phyloP scores from a whole-genome alignment of 1,140 invertebrate species.

The Achroia grisella region DNA sequence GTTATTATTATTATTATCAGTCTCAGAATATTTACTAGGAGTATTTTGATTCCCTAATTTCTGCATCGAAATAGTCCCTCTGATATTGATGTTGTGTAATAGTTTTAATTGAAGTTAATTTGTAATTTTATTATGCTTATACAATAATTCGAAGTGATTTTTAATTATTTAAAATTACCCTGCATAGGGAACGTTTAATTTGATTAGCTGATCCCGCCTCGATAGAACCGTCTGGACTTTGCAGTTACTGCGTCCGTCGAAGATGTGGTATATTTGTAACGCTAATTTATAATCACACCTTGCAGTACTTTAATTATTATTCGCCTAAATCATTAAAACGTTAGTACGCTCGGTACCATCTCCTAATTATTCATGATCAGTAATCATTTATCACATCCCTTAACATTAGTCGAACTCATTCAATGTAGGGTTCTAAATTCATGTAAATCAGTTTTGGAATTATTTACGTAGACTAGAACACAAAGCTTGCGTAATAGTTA shows the following conservation, averaged over 20 bases:
- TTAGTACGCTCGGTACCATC: constrained; percentile 40
- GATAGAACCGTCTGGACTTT: constrained; percentile 55
- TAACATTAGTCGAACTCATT: constrained; percentile 25
- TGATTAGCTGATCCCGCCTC: constrained; percentile 63
- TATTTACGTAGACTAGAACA: constrained; percentile 19
- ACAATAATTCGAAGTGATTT: constrained; percentile 24
- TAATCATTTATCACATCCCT: constrained; percentile 21
- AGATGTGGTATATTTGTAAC: constrained; percentile 27
- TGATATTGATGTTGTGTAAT: constrained; percentile 67
- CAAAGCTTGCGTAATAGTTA: constrained; percentile 35
- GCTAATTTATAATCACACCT: constrained; percentile 9
- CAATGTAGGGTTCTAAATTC: constrained; percentile 24
- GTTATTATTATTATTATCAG: constrained; percentile 47
- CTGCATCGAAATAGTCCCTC: constrained; percentile 65
- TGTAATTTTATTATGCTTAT: constrained; percentile 39
- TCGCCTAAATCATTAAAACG: constrained; percentile 23
- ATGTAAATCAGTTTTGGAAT: constrained; percentile 17
- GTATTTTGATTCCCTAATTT: constrained; percentile 55
- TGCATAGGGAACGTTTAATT: constrained; percentile 56
- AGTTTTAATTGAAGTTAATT: constrained; percentile 39
- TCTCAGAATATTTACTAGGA: constrained; percentile 48
- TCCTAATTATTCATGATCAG: constrained; percentile 15
- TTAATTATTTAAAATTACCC: constrained; percentile 43
- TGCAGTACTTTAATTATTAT: constrained; percentile 18
- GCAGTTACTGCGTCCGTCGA: constrained; percentile 53